Evolutionary conservation across 23 tunicate genomes (phyloP), one percentile per base, ranked within the genome.

Genomic region (Phallusia fumigata): DNA sequence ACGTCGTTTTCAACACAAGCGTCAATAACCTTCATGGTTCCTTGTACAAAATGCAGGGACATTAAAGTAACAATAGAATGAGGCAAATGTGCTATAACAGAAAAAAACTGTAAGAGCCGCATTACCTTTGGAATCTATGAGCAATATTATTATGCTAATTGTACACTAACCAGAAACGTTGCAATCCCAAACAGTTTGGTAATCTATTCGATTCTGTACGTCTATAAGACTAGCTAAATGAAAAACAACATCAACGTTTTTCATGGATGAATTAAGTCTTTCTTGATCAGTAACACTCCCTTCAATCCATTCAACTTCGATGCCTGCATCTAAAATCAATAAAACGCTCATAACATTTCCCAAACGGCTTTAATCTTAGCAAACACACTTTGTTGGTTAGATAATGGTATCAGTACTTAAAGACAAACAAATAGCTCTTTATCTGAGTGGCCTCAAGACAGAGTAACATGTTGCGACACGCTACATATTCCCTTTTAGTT

Each of bases 111-210:
- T 11, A 11, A 5, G 11, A 65, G 6, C 32, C 8, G 3, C 74
- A 65, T 3, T 40, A 40, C 47, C 10, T 40, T 5, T 5, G 3
- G 11, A 65, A 65, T 18, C 18, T 19, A 73, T 73, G 18, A 19
- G n/a, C n/a, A n/a, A n/a, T n/a, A n/a, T n/a, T n/a, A n/a, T n/a
- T n/a, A n/a, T n/a, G n/a, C n/a, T n/a, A n/a, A n/a, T n/a, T n/a
- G n/a, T n/a, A n/a, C n/a, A 40, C 47, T 30, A 64, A 81, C 84
- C 84, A 53, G 64, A 26, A 19, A 81, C 77, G 65, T 65, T 81
- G 34, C 64, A 75, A 30, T 69, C 33, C 52, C 52, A 36, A n/a
- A 81, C 33, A 26, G 32, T 19, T 31, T 81, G 31, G 18, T 33
- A 12, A 18, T 35, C 53, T n/a, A 65, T 52, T 35, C 65, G 76